Evolutionary conservation across 1,140 invertebrate genomes (phyloP).

Genomic region (Drosophila saltans): DNA sequence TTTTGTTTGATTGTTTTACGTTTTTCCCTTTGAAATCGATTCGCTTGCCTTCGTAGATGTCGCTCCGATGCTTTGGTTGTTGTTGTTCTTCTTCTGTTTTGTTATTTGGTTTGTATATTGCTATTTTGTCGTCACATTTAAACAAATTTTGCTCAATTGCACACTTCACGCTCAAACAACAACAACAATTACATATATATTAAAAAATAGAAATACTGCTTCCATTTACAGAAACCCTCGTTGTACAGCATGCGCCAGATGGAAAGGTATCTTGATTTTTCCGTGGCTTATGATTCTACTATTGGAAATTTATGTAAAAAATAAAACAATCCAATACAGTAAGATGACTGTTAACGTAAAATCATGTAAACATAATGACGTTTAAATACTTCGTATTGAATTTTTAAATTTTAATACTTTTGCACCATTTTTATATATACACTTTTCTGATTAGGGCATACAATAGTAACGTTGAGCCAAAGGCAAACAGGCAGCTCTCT

Average conservation of each 20-base stretch:
- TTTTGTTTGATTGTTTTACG: conserved; percentile 7
- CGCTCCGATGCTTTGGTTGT: conserved; percentile 10
- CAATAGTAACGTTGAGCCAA: not conserved
- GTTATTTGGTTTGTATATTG: conserved; percentile 15
- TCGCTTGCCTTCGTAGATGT: conserved; percentile 35
- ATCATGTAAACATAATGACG: not conserved
- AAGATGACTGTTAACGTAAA: not conserved
- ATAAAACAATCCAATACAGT: not conserved
- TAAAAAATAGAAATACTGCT: conserved; percentile 67
- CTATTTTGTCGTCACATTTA: conserved; percentile 55
- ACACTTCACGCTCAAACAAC: conserved; percentile 66
- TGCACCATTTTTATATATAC: too few species aligned
- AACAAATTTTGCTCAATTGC: conserved; percentile 68
- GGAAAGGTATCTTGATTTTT: not conserved
- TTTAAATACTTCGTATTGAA: not conserved
- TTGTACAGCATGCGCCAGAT: conserved; percentile 49
- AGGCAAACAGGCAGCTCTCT: conserved; percentile 41
- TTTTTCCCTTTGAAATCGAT: conserved; percentile 45
- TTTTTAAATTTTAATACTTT: not conserved
- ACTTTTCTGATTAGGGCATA: conserved; percentile 11
- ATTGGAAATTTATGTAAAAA: not conserved
- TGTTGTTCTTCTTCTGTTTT: conserved; percentile 23
- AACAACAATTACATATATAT: conserved; percentile 48
- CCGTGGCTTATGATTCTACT: not conserved
- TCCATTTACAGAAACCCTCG: conserved; percentile 76